phyloP scores from a whole-genome alignment of 2,113 vertebrate genomes.

The Terrapene triunguis region DNA sequence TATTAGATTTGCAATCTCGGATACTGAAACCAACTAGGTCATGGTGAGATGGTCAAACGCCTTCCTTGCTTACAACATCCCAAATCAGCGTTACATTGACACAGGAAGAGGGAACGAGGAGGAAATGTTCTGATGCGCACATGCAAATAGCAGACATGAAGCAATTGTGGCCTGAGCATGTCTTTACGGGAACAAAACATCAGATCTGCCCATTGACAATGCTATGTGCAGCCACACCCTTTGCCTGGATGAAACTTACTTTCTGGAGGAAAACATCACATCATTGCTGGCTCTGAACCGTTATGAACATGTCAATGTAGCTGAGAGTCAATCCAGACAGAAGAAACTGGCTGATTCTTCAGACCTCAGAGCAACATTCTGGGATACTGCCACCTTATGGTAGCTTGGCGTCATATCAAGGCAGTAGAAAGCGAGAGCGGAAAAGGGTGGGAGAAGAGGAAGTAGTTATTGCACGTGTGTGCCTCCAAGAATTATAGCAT shows the following conservation, averaged over 20 bases:
- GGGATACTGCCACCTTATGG: neutral
- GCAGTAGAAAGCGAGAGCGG: neutral
- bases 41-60: rapidly evolving
- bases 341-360: neutral
- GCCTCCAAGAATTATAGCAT: neutral
- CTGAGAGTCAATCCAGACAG: neutral
- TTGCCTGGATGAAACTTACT: neutral
- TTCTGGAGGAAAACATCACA: neutral
- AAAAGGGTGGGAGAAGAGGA: neutral
- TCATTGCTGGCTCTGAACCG: neutral
- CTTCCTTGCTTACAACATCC: neutral
- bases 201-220: neutral
- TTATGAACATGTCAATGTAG: neutral
- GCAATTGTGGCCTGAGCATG: neutral
- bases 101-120: neutral
- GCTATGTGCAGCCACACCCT: neutral
- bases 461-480: neutral
- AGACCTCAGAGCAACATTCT: neutral
- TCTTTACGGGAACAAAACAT: neutral
- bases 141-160: neutral
- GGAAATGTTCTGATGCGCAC: neutral
- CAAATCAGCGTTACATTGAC: neutral
- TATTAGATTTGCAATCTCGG: neutral
- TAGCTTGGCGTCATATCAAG: neutral
- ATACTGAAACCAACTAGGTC: neutral